Evolutionary conservation across 2,113 vertebrate species (phyloP).

Genomic region (Crotalus tigris): DNA sequence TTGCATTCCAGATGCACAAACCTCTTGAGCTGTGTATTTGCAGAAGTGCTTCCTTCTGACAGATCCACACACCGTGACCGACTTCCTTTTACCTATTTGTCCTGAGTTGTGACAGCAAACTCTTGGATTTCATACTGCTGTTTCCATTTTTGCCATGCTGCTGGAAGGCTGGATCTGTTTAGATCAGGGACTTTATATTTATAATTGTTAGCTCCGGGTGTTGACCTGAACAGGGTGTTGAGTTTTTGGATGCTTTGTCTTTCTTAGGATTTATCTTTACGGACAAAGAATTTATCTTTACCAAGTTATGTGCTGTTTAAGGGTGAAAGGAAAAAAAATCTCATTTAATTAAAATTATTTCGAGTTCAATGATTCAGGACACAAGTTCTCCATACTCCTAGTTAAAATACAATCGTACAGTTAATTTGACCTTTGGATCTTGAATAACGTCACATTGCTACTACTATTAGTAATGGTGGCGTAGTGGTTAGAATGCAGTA

Average conservation of each 20-base stretch:
- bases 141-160: not conserved
- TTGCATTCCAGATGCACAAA: too few relatives aligned
- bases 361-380: not conserved
- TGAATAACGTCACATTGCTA: not conserved
- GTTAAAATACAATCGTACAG: not conserved
- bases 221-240: not conserved
- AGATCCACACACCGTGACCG: not conserved
- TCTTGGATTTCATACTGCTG: fast-evolving
- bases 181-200: too few relatives aligned
- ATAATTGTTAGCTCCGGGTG: not conserved
- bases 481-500: not conserved
- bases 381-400: not conserved
- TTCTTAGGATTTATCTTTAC: not conserved
- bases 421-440: not conserved
- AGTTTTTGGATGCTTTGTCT: not conserved
- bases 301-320: not conserved
- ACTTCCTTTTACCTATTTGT: not conserved
- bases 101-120: not conserved
- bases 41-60: not conserved
- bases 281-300: not conserved
- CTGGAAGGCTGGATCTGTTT: not conserved
- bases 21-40: not conserved
- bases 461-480: not conserved
- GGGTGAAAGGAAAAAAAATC: too few relatives aligned
- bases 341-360: not conserved